phyloP scores from a whole-genome alignment of 2,888 invertebrate species.

The Oligia latruncula region DNA sequence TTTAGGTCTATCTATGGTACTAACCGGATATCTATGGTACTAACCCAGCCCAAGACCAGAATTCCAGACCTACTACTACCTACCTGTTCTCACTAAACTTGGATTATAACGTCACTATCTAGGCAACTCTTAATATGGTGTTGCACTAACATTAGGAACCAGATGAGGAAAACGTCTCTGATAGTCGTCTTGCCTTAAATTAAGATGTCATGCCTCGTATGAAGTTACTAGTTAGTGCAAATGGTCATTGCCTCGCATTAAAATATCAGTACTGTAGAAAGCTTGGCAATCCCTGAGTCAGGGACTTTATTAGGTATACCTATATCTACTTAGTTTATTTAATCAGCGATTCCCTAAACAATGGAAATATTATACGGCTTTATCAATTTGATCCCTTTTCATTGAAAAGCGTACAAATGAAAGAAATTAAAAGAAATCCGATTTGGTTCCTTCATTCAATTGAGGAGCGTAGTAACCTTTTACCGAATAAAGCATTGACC shows the following conservation, averaged over 20 bases:
- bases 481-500: no score
- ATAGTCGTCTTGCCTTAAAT: slow-evolving; percentile 20
- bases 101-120: not conserved
- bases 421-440: not conserved
- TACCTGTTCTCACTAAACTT: not conserved
- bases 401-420: not conserved
- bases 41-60: not conserved
- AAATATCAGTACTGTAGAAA: not conserved
- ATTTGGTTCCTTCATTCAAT: not conserved
- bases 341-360: not conserved
- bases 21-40: no score
- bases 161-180: not conserved
- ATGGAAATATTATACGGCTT: no score
- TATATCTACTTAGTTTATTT: not conserved
- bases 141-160: not conserved
- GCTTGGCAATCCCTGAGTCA: not conserved
- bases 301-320: not conserved
- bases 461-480: no score
- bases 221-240: not conserved
- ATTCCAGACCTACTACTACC: not conserved
- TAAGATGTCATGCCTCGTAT: not conserved
- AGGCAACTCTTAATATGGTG: not conserved
- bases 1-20: no score
- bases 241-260: not conserved
- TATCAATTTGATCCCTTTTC: not conserved